Percentiles rank a stretch among this genome's conserved stretches.
Evolutionary conservation across 2,888 invertebrate species (phyloP).

Genomic region (Acleris literana): DNA sequence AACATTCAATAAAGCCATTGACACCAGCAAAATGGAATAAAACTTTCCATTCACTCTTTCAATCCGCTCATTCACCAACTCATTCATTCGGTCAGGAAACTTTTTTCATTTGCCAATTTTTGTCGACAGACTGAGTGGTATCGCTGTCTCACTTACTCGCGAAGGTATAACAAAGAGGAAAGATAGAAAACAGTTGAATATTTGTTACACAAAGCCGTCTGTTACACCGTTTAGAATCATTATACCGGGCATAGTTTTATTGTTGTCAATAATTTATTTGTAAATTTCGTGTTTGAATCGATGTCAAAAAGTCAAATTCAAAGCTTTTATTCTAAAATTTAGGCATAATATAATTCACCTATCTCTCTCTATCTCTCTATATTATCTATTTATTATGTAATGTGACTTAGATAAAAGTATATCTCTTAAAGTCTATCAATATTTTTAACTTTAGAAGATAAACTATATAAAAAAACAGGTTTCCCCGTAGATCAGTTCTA

Average conservation of each 20-base stretch:
- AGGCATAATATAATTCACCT: too few relatives aligned
- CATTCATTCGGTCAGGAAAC: slow-evolving; percentile 26
- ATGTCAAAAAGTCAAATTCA: too few relatives aligned
- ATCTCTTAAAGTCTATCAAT: too few relatives aligned
- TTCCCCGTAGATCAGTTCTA: too few relatives aligned
- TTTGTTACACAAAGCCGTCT: slow-evolving; percentile 15
- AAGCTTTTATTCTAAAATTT: too few relatives aligned
- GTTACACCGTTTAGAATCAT: slow-evolving; percentile 3
- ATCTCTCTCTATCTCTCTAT: too few relatives aligned
- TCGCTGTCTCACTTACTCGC: not conserved
- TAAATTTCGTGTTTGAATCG: too few relatives aligned
- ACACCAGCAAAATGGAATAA: slow-evolving; percentile 23
- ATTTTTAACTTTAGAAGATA: too few relatives aligned
- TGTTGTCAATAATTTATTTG: too few relatives aligned
- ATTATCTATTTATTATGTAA: too few relatives aligned
- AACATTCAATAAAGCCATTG: slow-evolving; percentile 17
- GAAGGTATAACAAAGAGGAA: slow-evolving; percentile 9
- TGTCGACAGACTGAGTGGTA: slow-evolving; percentile 23
- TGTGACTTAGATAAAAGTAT: too few relatives aligned
- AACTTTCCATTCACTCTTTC: slow-evolving; percentile 27
- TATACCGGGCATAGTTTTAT: not conserved
- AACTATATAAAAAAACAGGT: too few relatives aligned
- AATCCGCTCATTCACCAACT: slow-evolving; percentile 32
- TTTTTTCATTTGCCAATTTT: slow-evolving; percentile 36
- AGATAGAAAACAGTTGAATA: slow-evolving; percentile 29